Evolutionary conservation across 1,140 invertebrate genomes (phyloP).

Genomic region (Acromyrmex charruanus): DNA sequence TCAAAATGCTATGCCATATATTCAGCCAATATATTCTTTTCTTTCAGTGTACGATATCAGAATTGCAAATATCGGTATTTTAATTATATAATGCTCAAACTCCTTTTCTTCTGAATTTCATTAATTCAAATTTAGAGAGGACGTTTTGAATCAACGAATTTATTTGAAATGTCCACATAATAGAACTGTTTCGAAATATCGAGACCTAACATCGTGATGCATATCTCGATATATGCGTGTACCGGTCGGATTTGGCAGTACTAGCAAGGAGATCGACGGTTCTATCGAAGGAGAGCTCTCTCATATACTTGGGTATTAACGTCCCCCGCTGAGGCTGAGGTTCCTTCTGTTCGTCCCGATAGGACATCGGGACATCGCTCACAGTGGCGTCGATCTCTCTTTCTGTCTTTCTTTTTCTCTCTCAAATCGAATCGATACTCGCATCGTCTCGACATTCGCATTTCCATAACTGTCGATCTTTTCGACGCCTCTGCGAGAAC

Average conservation of each 20-base stretch:
- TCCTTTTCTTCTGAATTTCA: no score
- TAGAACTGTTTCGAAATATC: slow-evolving; percentile 19
- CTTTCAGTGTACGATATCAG: no score
- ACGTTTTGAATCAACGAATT: not conserved
- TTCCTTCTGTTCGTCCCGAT: slow-evolving; percentile 55
- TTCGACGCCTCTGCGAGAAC: slow-evolving; percentile 39
- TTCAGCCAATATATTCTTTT: no score
- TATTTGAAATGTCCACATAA: not conserved
- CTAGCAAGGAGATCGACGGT: slow-evolving; percentile 52
- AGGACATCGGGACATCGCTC: slow-evolving; percentile 36
- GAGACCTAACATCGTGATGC: slow-evolving; percentile 37
- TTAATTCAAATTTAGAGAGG: no score
- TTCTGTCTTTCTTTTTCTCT: not conserved
- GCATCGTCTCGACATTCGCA: not conserved
- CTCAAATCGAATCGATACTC: slow-evolving; percentile 34
- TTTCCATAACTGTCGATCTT: slow-evolving; percentile 40
- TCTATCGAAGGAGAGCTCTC: slow-evolving; percentile 49
- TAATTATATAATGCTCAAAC: no score
- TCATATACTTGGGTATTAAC: slow-evolving; percentile 65
- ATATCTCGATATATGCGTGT: slow-evolving; percentile 32
- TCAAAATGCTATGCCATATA: no score
- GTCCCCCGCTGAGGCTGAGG: slow-evolving; percentile 75
- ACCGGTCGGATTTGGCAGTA: slow-evolving; percentile 67
- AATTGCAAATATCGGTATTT: no score
- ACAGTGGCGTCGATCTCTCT: slow-evolving; percentile 52